These are phyloP conservation scores for Whitmania pigra DNA, from an alignment of 1,140 invertebrate species.

Conservation along the genomic window DNA sequence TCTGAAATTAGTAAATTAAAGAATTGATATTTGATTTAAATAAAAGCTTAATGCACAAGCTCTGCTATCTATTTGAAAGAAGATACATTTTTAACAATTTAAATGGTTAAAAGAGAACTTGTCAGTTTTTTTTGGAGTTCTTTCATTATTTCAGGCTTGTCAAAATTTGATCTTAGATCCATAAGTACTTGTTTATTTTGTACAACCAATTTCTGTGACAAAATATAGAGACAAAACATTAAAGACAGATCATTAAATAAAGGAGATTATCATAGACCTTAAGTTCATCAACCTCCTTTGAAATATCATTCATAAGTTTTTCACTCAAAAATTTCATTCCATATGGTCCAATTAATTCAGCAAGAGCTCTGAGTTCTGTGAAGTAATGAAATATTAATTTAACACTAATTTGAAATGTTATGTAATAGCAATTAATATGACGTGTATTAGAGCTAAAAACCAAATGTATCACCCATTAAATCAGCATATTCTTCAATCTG, in stretches of 20 bases:
- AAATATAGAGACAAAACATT: slow-evolving; percentile 12
- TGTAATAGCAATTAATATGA: not conserved
- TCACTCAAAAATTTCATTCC: slow-evolving; percentile 94
- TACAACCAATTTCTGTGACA: slow-evolving; percentile 62
- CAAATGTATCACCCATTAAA: slow-evolving; percentile 53
- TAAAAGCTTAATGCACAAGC: not conserved
- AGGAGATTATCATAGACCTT: slow-evolving; percentile 47
- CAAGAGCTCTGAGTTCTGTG: slow-evolving; percentile 74
- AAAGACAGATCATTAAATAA: not conserved
- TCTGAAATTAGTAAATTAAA: slow-evolving; percentile 41
- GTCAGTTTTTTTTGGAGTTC: slow-evolving; percentile 79
- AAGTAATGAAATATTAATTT: slow-evolving; percentile 1
- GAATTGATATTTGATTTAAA: no score
- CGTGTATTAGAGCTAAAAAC: not conserved
- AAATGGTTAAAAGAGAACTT: slow-evolving; percentile 35
- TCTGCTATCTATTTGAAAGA: slow-evolving; percentile 8
- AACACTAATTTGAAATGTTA: not conserved
- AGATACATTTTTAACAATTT: slow-evolving; percentile 18
- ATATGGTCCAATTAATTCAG: slow-evolving; percentile 95
- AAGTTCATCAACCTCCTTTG: slow-evolving; percentile 89
- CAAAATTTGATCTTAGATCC: slow-evolving; percentile 83
- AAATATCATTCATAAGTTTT: slow-evolving; percentile 93
- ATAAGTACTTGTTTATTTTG: slow-evolving; percentile 82
- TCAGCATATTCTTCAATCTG: slow-evolving; percentile 97
- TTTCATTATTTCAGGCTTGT: slow-evolving; percentile 94